These are phyloP conservation scores for Apaloderma vittatum DNA, from an alignment of 2,113 vertebrate genomes.

Conservation along the genomic window DNA sequence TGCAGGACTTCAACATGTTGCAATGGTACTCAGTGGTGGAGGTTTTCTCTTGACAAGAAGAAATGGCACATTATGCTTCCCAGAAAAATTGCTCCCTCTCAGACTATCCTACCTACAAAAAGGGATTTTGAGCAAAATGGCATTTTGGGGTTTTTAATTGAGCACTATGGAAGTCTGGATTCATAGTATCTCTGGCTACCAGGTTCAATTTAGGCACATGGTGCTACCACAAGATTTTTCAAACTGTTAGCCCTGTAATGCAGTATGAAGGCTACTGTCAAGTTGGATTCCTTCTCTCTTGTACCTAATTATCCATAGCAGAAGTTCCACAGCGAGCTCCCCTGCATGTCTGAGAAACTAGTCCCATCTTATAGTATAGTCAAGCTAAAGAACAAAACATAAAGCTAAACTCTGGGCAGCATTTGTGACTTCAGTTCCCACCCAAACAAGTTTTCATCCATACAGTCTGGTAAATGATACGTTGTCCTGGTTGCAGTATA, in stretches of 20 bases:
- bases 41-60: background rate
- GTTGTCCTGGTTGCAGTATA: background rate
- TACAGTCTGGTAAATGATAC: background rate
- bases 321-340: background rate
- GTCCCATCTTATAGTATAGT: background rate
- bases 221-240: background rate
- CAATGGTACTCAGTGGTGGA: background rate
- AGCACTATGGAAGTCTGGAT: background rate
- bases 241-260: background rate
- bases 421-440: background rate
- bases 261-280: background rate
- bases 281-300: background rate
- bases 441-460: background rate
- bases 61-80: background rate
- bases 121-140: background rate
- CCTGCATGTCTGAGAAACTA: background rate
- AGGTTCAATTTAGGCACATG: background rate
- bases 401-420: background rate
- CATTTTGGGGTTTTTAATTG: background rate
- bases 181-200: background rate
- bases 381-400: background rate
- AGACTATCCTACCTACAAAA: background rate
- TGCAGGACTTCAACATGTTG: background rate
- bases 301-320: background rate
- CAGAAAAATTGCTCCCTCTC: background rate